These are phyloP conservation scores for Stichodactyla helianthus DNA, from an alignment of 64 coral and sea anemone genomes.

Conservation along the genomic window DNA sequence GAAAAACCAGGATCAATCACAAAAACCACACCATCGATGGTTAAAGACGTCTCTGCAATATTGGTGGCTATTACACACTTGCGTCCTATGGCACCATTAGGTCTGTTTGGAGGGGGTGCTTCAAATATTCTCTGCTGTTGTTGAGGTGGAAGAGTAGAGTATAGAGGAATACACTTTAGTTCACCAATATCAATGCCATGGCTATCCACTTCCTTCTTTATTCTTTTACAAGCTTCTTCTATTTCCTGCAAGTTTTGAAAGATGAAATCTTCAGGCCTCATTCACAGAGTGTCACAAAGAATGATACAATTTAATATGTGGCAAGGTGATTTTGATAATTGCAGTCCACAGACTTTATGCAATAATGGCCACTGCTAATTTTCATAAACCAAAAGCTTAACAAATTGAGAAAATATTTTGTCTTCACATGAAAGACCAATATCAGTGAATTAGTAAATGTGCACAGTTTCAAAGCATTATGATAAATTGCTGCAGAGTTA, in stretches of 20 bases:
- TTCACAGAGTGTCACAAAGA: too few relatives aligned
- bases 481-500: too few relatives aligned
- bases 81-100: conserved; percentile 91
- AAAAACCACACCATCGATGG: conserved; percentile 99
- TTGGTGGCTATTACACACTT: conserved; percentile 96
- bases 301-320: too few relatives aligned
- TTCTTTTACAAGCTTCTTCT: conserved; percentile 97
- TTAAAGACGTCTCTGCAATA: conserved; percentile 98
- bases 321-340: too few relatives aligned
- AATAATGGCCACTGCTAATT: too few relatives aligned
- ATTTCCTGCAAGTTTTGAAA: conserved; percentile 66
- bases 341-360: too few relatives aligned
- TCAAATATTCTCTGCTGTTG: conserved; percentile 98
- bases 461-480: too few relatives aligned
- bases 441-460: too few relatives aligned
- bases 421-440: too few relatives aligned
- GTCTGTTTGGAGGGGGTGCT: conserved; percentile 69
- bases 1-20: conserved; percentile 99
- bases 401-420: too few relatives aligned
- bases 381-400: too few relatives aligned
- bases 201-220: conserved; percentile 95
- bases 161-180: conserved; percentile 87
- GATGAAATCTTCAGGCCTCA: not conserved
- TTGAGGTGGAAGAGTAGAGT: conserved; percentile 87
- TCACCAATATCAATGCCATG: conserved; percentile 87